Evolutionary conservation across 2,113 vertebrate genomes (phyloP), one percentile per base, ranked within the genome.

Genomic region (Thomomys bottae): DNA sequence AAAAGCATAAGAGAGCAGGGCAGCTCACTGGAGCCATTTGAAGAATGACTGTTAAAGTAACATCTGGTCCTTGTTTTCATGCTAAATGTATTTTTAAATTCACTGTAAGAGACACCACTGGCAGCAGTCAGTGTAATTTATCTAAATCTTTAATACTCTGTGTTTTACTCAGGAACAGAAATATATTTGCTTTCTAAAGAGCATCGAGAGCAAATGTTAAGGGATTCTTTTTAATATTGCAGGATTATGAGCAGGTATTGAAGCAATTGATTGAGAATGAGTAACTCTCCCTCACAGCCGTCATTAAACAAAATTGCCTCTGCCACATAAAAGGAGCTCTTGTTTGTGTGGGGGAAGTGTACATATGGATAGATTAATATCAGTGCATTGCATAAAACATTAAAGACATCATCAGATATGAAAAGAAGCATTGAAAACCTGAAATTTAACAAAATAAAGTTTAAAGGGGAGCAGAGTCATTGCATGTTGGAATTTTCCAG

Each of bases 181-280:
- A 96, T 93, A 94, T 90, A 94, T 96, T 96, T 96, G 90, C 91
- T 95, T 96, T 96, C 87, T 94, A 95, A 96, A 96, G 93, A 96
- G 38, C 90, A 93, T 93, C 54, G 28, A 70, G 84, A 95, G 93
- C 91, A 96, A 97, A 96, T 95, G 95, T 94, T 92, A 94, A 95
- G 54, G 78, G 86, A 94, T 88, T 96, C 87, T 96, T 94, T 96
- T 95, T 96, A 96, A 96, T 96, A 96, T 95, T 94, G 73, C 86
- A 93, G 85, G 94, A 92, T 95, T 97, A 96, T 90, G 94, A 96
- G 79, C 83, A 95, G 80, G 85, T 96, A 95, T 94, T 93, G 80
- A 95, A 90, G 80, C 92, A 91, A 96, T 88, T 21, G 79, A 91
- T 95, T 70, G 45, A 70, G 81, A 93, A 77, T 80, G 57, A 91